Base-by-base conservation (phyloP, 2,797 vertebrate genomes). In the Mus spretus region DNA sequence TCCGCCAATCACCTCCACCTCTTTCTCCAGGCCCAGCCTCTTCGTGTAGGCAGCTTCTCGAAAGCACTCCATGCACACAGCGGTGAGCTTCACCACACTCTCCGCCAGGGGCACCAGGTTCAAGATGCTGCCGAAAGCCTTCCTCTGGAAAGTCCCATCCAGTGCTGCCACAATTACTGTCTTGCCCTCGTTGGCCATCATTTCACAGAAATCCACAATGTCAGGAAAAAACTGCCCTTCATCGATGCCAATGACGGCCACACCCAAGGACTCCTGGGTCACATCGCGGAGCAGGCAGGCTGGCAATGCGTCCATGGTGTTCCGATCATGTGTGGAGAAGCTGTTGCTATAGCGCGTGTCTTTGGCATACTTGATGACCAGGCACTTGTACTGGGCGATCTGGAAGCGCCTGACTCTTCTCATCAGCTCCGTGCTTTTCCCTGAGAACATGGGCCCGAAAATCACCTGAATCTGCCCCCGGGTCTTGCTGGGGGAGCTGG, bases 161-260 rank as follows among this genome's bases (percentile, higher is more conserved):
- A 99, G 98, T 0, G 99, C 99, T 5, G 99, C 99, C 2, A 99
- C 99, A 0, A 99, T 99, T 88, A 99, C 50, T 0, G 99, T 99
- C 98, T 99, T 99, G 28, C 99, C 99, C 1, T 97, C 37, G 17
- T 99, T 99, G 91, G 99, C 99, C 99, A 99, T 99, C 57, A 95
- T 96, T 97, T 99, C 99, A 5, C 99, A 99, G 98, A 99, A 99
- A 91, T 99, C 99, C 93, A 99, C 99, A 0, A 99, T 98, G 97
- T 99, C 99, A 53, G 99, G 98, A 97, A 99, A 99, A 90, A 99
- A 99, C 98, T 99, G 99, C 1, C 99, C 99, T 96, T 99, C 99
- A 0, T 99, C 99, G 0, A 99, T 99, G 97, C 99, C 99, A 22
- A 99, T 99, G 93, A 99, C 99, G 0, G 99, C 98, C 7, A 97